Evolutionary conservation across 2,113 vertebrate genomes (phyloP).

Genomic region (Seriola quinqueradiata): DNA sequence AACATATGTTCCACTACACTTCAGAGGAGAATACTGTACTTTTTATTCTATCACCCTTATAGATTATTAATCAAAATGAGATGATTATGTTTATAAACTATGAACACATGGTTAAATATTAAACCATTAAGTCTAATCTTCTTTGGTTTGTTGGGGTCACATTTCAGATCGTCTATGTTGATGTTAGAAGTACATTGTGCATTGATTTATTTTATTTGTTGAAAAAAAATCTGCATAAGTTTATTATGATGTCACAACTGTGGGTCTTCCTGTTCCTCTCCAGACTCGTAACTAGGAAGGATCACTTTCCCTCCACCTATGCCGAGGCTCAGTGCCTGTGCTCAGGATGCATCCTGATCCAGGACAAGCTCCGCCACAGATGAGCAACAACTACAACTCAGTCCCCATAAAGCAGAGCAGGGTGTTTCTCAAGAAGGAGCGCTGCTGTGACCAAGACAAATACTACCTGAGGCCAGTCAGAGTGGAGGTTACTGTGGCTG

Average conservation of each 20-base stretch:
- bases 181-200: too few species aligned
- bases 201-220: background rate
- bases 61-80: too few species aligned
- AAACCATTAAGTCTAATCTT: background rate
- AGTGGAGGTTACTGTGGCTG: conserved; percentile 83
- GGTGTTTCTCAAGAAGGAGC: conserved; percentile 84
- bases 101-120: background rate
- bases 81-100: too few species aligned
- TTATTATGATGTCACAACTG: background rate
- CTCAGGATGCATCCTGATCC: conserved; percentile 85
- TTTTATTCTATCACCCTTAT: too few species aligned
- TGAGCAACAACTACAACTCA: conserved; percentile 85
- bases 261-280: background rate
- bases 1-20: too few species aligned
- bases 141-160: too few species aligned
- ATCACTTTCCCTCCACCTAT: conserved; percentile 82
- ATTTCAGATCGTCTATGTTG: too few species aligned
- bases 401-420: conserved; percentile 78
- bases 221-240: background rate
- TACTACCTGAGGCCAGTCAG: conserved; percentile 71
- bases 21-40: too few species aligned
- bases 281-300: conserved; percentile 77
- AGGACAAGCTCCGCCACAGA: conserved; percentile 21
- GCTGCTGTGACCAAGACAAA: conserved; percentile 28
- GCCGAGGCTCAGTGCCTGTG: conserved; percentile 89